These are phyloP conservation scores for Calliopsis andreniformis DNA, from an alignment of 1,140 invertebrate genomes.

Conservation along the genomic window DNA sequence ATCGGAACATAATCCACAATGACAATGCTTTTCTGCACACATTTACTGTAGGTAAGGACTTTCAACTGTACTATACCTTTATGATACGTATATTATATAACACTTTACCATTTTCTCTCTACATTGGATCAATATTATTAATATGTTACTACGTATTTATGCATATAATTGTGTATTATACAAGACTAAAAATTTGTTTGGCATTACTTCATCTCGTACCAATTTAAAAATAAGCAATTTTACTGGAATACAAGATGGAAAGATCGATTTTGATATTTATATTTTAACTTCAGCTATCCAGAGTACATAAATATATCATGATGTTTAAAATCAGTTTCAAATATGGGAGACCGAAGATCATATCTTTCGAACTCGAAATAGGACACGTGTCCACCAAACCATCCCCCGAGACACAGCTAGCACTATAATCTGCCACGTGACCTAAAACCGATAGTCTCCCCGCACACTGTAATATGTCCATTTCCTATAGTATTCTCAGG, in stretches of 20 bases:
- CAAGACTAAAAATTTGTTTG: not conserved
- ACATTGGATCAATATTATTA: too few species aligned
- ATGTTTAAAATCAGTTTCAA: not conserved
- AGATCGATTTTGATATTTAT: not conserved
- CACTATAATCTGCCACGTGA: conserved; percentile 45
- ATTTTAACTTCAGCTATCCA: too few species aligned
- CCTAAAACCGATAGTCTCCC: conserved; percentile 19
- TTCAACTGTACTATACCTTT: too few species aligned
- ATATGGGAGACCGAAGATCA: not conserved
- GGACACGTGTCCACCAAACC: conserved; percentile 42
- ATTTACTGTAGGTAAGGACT: not conserved
- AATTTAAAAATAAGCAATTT: too few species aligned
- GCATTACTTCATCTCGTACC: too few species aligned
- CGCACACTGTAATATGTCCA: conserved; percentile 38
- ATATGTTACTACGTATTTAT: too few species aligned
- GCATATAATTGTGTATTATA: not conserved
- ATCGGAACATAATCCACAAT: not conserved
- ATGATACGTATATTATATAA: not conserved
- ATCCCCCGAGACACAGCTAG: conserved; percentile 30
- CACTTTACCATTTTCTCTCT: not conserved
- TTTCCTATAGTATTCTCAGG: conserved; percentile 22
- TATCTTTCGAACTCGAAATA: conserved; percentile 31
- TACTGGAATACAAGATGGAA: too few species aligned
- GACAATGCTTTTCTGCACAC: not conserved
- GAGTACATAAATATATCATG: not conserved